Evolutionary conservation across 2,797 vertebrate species (phyloP).

Genomic region (Typhlichthys subterraneus): DNA sequence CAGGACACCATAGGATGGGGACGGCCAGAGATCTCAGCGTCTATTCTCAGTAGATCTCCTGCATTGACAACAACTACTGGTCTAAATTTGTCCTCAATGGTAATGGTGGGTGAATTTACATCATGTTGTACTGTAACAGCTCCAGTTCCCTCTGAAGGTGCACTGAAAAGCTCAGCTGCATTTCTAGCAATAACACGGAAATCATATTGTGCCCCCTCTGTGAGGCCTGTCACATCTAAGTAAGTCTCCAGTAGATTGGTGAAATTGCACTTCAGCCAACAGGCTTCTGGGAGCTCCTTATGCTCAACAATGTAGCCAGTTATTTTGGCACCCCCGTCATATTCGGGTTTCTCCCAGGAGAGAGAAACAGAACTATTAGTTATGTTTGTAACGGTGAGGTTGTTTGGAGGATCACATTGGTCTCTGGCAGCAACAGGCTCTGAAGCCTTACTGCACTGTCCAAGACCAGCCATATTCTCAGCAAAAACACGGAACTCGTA

Average conservation of each 20-base stretch:
- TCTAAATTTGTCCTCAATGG: slow-evolving; percentile 89
- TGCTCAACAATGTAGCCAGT: slow-evolving; percentile 94
- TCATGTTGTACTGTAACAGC: slow-evolving; percentile 93
- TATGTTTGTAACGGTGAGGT: slow-evolving; percentile 92
- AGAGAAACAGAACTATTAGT: slow-evolving; percentile 92
- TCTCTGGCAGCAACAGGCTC: slow-evolving; percentile 92
- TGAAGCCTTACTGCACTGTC: slow-evolving; percentile 88
- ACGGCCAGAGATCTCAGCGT: slow-evolving; percentile 88
- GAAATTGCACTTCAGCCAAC: slow-evolving; percentile 98
- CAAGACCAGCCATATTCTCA: slow-evolving; percentile 93
- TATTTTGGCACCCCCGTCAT: slow-evolving; percentile 95
- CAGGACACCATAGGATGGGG: slow-evolving; percentile 91
- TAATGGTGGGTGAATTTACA: slow-evolving; percentile 91
- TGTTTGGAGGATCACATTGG: slow-evolving; percentile 91
- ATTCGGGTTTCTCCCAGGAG: slow-evolving; percentile 93
- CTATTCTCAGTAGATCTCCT: slow-evolving; percentile 91
- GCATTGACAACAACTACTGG: slow-evolving; percentile 90
- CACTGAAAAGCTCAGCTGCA: slow-evolving; percentile 89
- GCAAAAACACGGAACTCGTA: slow-evolving; percentile 93
- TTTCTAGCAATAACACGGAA: slow-evolving; percentile 95
- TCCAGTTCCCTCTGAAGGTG: slow-evolving; percentile 91
- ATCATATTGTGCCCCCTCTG: slow-evolving; percentile 92
- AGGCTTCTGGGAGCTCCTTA: slow-evolving; percentile 88
- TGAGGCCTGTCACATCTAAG: slow-evolving; percentile 90
- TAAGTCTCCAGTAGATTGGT: slow-evolving; percentile 91